Conservation (phyloP, 2,888 invertebrate species). For the Glaucopsyche alexis region DNA sequence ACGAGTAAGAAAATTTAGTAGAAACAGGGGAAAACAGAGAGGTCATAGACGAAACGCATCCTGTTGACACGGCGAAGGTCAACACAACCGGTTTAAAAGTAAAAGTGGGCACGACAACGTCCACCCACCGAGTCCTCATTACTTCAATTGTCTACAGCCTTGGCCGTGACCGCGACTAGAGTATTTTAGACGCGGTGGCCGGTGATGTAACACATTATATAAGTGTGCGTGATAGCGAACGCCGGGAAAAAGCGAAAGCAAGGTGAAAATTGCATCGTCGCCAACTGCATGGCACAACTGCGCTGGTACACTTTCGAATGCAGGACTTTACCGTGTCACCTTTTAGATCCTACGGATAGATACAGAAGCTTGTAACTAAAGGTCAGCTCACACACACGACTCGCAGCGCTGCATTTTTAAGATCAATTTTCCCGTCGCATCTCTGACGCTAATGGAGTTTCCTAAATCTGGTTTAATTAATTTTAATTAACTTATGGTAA, state of each 20-base stretch:
- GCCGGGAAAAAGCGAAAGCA: constrained; percentile 71
- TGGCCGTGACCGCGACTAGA: constrained; percentile 77
- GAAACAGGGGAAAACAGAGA: neutral
- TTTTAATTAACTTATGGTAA: too few species aligned
- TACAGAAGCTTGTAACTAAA: too few species aligned
- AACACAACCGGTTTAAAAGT: constrained; percentile 72
- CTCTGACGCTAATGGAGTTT: too few species aligned
- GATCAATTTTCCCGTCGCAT: too few species aligned
- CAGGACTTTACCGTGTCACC: neutral
- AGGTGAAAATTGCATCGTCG: constrained; percentile 59
- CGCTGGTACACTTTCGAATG: constrained; percentile 29
- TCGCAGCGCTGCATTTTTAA: too few species aligned
- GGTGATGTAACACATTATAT: constrained; percentile 73
- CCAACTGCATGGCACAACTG: constrained; percentile 37
- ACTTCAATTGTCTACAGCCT: constrained; percentile 70
- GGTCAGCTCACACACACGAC: too few species aligned
- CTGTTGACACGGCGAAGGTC: constrained; percentile 57
- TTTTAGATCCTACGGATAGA: too few species aligned
- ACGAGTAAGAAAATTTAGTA: neutral
- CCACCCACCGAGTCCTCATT: constrained; percentile 78
- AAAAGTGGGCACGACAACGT: constrained; percentile 69
- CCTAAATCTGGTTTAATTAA: too few species aligned
- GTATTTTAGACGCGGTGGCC: constrained; percentile 74
- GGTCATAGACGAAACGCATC: constrained; percentile 32
- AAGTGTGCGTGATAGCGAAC: constrained; percentile 55